These are phyloP conservation scores for Coelogynopora nodosa DNA, from an alignment of 2,888 invertebrate genomes.

Conservation along the genomic window DNA sequence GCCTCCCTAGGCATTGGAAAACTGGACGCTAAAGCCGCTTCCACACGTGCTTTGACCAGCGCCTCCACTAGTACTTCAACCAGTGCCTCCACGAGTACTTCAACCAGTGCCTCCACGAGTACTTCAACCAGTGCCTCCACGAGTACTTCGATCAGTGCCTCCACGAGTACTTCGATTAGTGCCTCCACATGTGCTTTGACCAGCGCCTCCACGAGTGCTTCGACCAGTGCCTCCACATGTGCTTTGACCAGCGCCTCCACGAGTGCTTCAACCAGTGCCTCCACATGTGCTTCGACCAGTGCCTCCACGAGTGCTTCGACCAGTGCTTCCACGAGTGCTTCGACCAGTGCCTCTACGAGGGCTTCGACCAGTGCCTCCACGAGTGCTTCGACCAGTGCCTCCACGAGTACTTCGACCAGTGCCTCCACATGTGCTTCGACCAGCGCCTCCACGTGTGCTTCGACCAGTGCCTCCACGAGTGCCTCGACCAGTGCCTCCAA, in stretches of 20 bases:
- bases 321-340: background rate
- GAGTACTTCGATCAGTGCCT: background rate
- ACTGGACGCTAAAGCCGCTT: background rate
- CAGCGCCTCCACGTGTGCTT: background rate
- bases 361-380: no score
- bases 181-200: background rate
- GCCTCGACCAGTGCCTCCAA: no score
- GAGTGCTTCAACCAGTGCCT: background rate
- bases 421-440: background rate
- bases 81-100: background rate
- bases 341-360: background rate
- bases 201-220: background rate
- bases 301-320: background rate
- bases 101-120: background rate
- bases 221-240: background rate
- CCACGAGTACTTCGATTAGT: no score
- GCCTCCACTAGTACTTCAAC: background rate
- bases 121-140: background rate
- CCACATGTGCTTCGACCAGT: no score
- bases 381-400: background rate
- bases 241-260: background rate
- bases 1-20: background rate
- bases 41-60: background rate
- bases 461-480: background rate
- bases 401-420: background rate